Base-by-base conservation (phyloP, 2,888 invertebrate species). In the Drosophila mimetica region DNA sequence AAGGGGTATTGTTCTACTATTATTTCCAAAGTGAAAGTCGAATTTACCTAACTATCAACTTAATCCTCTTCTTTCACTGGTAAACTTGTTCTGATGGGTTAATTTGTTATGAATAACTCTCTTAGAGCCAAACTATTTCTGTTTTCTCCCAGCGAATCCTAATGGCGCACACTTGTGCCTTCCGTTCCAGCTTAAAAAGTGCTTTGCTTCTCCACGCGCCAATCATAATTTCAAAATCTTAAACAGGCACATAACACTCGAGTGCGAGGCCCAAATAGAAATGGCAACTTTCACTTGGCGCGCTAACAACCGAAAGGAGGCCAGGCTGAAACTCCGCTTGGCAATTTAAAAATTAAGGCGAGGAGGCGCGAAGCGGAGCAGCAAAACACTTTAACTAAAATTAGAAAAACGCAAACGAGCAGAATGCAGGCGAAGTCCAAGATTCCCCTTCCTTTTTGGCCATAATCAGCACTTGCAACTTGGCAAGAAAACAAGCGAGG, bases 401-500 rank as follows among this genome's bases (percentile, higher is more conserved):
- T 80, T 83, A 79, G 82, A 83, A 80, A 80, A 86, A 80, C 53
- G 70, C 70, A 84, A 84, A 81, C 79, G 59, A 75, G 71, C 65
- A 58, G 71, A 75, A 66, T 71, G 74, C 79, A 77, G 81, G 65
- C 34, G 36, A 70, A 77, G 79, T 71, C 55, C 67, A 75, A 71
- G 77, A 71, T 64, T 74, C 67, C 71, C 74, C 63, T 69, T 59
- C 55, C 61, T 46, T 37, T 37, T 57, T 37, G 71, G 44, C 51
- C 63, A 70, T 79, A 81, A 81, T 81, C 81, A 84, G 85, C 85
- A 73, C 75, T 84, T 84, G 76, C 66, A 79, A 74, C 83, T 51
- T 20, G 51, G 37, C 36, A 20, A 57, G 25, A 76, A 80, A 64
- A 74, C 74, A 65, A 53, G 13, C 50, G 9, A 28, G 2, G 18